A percentile compares a stretch with the other conserved stretches of the same genome.
phyloP scores from a whole-genome alignment of 2,113 vertebrate species.

The Corapipo altera region DNA sequence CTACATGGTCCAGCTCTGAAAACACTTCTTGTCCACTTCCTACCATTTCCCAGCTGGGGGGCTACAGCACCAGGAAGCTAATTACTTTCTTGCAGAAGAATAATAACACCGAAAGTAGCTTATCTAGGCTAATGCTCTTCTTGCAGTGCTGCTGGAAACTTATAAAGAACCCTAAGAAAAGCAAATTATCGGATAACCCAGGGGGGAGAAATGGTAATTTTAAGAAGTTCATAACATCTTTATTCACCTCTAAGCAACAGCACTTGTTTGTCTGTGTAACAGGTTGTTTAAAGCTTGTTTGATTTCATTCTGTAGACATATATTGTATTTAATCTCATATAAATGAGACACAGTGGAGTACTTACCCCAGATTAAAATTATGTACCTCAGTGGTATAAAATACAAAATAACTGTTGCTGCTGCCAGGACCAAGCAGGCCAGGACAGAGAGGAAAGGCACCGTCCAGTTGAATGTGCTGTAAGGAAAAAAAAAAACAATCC shows the following conservation, averaged over 20 bases:
- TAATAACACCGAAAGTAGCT: not conserved
- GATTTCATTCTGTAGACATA: not conserved
- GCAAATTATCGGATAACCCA: not conserved
- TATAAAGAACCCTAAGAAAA: constrained; percentile 6
- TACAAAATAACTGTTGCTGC: constrained; percentile 79
- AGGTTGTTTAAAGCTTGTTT: constrained; percentile 22
- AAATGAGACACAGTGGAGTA: constrained; percentile 13
- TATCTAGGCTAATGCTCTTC: not conserved
- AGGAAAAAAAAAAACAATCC: not conserved
- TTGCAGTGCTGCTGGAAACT: not conserved
- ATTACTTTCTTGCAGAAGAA: not conserved
- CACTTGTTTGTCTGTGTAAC: not conserved
- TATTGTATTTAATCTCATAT: constrained; percentile 15
- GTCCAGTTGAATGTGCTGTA: constrained; percentile 95
- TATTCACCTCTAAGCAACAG: not conserved
- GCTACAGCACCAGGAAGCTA: not conserved
- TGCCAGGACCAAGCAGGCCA: constrained; percentile 84
- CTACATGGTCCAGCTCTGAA: not conserved
- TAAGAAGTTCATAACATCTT: constrained; percentile 13
- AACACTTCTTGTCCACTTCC: not conserved
- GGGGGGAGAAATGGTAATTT: not conserved
- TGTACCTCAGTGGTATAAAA: constrained; percentile 88
- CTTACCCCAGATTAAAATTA: constrained; percentile 97
- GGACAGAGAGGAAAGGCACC: constrained; percentile 86
- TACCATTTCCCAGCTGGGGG: not conserved